Percentiles rank a stretch among this genome's conserved stretches.
Conservation (phyloP, 2,113 vertebrate species). For the Sialia sialis region DNA sequence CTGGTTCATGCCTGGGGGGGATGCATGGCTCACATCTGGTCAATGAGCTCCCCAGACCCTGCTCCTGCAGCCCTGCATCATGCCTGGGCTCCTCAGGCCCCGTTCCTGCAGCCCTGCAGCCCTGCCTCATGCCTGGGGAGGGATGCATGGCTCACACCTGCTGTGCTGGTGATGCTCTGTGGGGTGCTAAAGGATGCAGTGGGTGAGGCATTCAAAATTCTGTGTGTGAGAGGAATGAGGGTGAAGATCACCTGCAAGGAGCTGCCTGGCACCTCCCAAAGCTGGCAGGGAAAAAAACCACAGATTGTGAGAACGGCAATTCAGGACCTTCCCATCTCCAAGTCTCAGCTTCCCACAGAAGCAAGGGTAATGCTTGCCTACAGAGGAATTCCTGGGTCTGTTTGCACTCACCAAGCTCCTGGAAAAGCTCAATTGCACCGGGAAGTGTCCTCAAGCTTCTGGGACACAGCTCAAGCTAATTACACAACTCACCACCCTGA, state of each 20-base stretch:
- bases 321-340: not conserved
- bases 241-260: not conserved
- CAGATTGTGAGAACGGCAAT: accelerated
- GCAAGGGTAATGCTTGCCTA: not conserved
- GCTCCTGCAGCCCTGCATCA: accelerated
- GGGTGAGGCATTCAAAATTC: not conserved
- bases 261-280: not conserved
- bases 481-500: not conserved
- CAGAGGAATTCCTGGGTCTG: not conserved
- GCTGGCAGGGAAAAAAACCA: not conserved
- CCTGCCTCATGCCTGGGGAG: accelerated
- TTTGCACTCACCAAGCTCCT: not conserved
- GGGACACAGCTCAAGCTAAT: accelerated
- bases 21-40: too few relatives aligned
- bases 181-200: not conserved
- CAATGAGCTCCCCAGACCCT: not conserved
- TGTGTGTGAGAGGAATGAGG: accelerated
- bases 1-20: accelerated
- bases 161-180: accelerated
- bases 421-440: accelerated
- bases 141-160: accelerated
- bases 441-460: not conserved
- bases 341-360: not conserved
- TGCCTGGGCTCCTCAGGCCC: not conserved
- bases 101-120: not conserved